Base-by-base conservation (phyloP, 2,113 vertebrate species). In the Sturnus vulgaris region DNA sequence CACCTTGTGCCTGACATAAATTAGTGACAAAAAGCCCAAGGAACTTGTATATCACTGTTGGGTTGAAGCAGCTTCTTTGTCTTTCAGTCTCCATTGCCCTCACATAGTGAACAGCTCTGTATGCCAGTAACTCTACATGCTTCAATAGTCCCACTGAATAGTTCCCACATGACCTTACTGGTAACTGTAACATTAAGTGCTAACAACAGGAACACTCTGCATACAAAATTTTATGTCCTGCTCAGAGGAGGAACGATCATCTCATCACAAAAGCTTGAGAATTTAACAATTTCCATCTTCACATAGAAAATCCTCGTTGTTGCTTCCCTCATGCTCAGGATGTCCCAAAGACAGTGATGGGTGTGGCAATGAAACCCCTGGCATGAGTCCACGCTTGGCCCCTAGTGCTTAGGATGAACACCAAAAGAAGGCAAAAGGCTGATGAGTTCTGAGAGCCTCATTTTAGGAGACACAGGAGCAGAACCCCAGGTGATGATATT, bases 401-500 rank as follows among this genome's bases (percentile, higher is more conserved):
- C 33, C n/a, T 13, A 3, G 21, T 33, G 39, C 3, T 72, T 10
- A 49, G 23, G 24, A 12, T 5, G 37, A 61, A 16, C 23, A 63
- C 33, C 13, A 33, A 79, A 63, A 47, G 53, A 44, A 53, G 11
- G 12, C 22, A 68, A 44, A 30, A 47, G 59, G 13, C 25, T 35
- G 25, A 19, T 42, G 61, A 50, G 15, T 31, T 87, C n/a, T 7
- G 8, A 73, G 31, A 30, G 28, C 30, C 19, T 76, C 23, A 6
- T 44, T 49, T 79, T 19, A 72, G 28, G 46, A 71, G 71, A 33
- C 12, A 17, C 13, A 9, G 25, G 28, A 85, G 40, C 31, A 88
- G n/a, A 72, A 46, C 7, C 11, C 28, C 9, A 0, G 13, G 23
- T 3, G 21, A 63, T 2, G 7, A 5, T 5, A 18, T 60, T 59